Evolutionary conservation across 2,113 vertebrate genomes (phyloP).

Genomic region (Polyodon spathula): DNA sequence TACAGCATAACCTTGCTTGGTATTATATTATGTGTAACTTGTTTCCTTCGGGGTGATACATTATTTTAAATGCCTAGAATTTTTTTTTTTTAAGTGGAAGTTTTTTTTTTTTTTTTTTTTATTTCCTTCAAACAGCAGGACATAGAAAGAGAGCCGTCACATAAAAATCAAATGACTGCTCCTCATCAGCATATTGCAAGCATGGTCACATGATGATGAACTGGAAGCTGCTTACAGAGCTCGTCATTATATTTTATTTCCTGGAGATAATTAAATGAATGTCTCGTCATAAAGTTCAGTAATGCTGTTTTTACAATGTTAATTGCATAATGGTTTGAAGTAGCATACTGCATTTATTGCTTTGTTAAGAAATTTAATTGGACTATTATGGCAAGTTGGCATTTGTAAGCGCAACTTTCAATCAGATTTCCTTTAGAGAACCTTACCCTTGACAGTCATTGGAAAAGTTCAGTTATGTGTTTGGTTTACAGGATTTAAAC

Average conservation of each 20-base stretch:
- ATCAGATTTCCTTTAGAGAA: too few species aligned
- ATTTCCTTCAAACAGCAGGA: conserved; percentile 17
- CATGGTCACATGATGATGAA: conserved; percentile 1
- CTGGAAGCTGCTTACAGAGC: conserved; percentile 5
- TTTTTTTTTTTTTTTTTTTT: not conserved
- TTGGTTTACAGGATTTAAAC: too few species aligned
- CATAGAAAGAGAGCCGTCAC: conserved; percentile 21
- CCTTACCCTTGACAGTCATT: too few species aligned
- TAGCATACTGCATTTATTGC: not conserved
- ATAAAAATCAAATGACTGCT: conserved; percentile 30
- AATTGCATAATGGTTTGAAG: not conserved
- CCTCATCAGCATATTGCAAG: not conserved
- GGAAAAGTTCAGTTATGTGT: too few species aligned
- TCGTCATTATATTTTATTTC: conserved; percentile 13
- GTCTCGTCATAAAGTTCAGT: conserved; percentile 1
- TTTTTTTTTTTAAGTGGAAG: not conserved
- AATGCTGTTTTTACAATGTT: not conserved
- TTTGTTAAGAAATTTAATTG: too few species aligned
- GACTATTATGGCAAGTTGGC: too few species aligned
- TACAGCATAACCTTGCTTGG: not conserved
- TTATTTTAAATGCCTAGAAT: conserved; percentile 4
- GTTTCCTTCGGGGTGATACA: not conserved
- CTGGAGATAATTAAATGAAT: conserved; percentile 27
- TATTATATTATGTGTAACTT: conserved; percentile 3
- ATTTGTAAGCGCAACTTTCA: too few species aligned